These are phyloP conservation scores for Telmatochromis sp. DNA, from an alignment of 2,113 vertebrate species.

Conservation along the genomic window DNA sequence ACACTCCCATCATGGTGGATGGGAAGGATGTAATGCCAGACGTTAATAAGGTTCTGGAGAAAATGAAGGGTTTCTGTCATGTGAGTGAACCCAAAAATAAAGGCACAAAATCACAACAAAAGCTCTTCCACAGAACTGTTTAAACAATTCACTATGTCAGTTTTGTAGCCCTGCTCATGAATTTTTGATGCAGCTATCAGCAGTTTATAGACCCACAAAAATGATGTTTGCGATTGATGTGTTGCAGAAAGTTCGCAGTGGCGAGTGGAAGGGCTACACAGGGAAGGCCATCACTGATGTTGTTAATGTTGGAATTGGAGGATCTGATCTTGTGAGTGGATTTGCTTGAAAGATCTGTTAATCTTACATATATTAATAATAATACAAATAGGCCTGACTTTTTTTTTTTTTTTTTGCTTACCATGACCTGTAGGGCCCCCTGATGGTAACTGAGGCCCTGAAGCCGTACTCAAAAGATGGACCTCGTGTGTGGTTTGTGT, in stretches of 20 bases:
- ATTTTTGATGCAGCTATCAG: background rate
- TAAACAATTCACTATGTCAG: background rate
- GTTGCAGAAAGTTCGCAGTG: slow-evolving; percentile 83
- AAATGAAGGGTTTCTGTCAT: slow-evolving; percentile 94
- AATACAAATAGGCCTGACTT: background rate
- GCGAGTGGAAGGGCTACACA: slow-evolving; percentile 93
- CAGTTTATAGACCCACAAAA: background rate
- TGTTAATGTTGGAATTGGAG: slow-evolving; percentile 92
- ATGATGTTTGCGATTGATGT: background rate
- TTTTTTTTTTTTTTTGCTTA: background rate
- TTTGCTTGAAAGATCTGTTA: background rate
- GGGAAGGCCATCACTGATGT: slow-evolving; percentile 90
- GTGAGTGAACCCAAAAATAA: slow-evolving; percentile 59
- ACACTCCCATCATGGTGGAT: slow-evolving; percentile 79
- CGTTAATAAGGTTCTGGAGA: slow-evolving; percentile 89
- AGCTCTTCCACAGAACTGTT: background rate
- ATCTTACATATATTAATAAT: background rate
- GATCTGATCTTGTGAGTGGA: slow-evolving; percentile 91
- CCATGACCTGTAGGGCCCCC: slow-evolving; percentile 76
- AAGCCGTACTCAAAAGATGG: slow-evolving; percentile 88
- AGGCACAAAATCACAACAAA: background rate
- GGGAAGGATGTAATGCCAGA: slow-evolving; percentile 94
- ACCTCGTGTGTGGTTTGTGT: slow-evolving; percentile 93
- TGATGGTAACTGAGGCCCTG: slow-evolving; percentile 96
- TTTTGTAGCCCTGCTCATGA: background rate